These are phyloP conservation scores for Myotis myotis DNA, from an alignment of 2,797 vertebrate genomes.

Conservation along the genomic window DNA sequence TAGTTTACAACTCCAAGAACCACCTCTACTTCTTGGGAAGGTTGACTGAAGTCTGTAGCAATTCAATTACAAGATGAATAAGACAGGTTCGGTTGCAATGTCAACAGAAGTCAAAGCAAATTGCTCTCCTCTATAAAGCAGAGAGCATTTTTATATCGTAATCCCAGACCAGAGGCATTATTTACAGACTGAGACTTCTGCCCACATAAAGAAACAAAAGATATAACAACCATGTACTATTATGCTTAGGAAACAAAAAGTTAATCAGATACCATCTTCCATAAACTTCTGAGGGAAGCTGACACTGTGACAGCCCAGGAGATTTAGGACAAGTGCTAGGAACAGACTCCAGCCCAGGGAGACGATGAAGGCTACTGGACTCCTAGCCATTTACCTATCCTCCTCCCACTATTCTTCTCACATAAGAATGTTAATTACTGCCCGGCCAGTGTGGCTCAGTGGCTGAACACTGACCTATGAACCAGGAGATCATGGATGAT, in stretches of 20 bases:
- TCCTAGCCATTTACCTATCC: background rate
- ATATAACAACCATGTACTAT: background rate
- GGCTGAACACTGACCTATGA: too few species aligned
- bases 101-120: constrained; percentile 70
- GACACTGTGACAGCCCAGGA: background rate
- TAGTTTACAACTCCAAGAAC: constrained; percentile 18
- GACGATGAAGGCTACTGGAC: background rate
- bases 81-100: constrained; percentile 50
- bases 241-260: constrained; percentile 26
- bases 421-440: background rate
- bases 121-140: constrained; percentile 57
- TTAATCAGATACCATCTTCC: constrained; percentile 55
- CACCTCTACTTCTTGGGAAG: constrained; percentile 51
- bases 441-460: too few species aligned
- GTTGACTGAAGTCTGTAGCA: constrained; percentile 32
- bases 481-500: too few species aligned
- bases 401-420: background rate
- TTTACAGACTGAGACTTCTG: constrained; percentile 50
- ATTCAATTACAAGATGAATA: constrained; percentile 50
- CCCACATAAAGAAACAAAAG: constrained; percentile 60
- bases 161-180: constrained; percentile 44
- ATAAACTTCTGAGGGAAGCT: constrained; percentile 23
- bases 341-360: background rate
- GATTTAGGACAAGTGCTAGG: background rate
- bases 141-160: constrained; percentile 56